A percentile compares a stretch with the other conserved stretches of the same genome.
Conservation (phyloP, 1,140 invertebrate genomes). For the Pseudomyrmex pallidus region DNA sequence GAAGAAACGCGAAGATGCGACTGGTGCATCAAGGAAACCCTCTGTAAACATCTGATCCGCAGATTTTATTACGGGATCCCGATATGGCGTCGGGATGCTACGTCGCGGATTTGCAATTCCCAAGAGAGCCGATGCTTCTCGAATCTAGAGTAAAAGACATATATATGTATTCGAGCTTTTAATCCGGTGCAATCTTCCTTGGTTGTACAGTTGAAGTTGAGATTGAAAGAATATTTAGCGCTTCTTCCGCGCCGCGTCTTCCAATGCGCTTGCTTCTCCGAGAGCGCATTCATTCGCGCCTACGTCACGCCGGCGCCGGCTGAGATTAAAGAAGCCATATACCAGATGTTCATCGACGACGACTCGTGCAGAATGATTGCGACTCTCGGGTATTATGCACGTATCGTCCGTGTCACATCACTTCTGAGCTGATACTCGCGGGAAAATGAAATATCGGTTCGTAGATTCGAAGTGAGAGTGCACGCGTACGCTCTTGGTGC, state of each 20-base stretch:
- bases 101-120: constrained; percentile 35
- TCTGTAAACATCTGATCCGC: constrained; percentile 70
- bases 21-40: constrained; percentile 44
- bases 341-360: constrained; percentile 69
- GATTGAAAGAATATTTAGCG: constrained; percentile 67
- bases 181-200: constrained; percentile 67
- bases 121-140: constrained; percentile 15
- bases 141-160: constrained; percentile 4
- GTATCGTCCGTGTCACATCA: neutral
- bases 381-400: constrained; percentile 44
- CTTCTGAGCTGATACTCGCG: neutral
- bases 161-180: constrained; percentile 15
- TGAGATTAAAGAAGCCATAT: constrained; percentile 83
- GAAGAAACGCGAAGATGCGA: neutral
- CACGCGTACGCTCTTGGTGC: neutral
- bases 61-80: constrained; percentile 64
- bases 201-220: constrained; percentile 35
- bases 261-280: neutral
- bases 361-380: constrained; percentile 67
- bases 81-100: constrained; percentile 5
- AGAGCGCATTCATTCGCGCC: constrained; percentile 7
- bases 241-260: constrained; percentile 10
- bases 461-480: neutral
- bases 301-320: constrained; percentile 72
- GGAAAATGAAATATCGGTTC: constrained; percentile 17